These are phyloP conservation scores for Heterochromis multidens DNA, from an alignment of 2,113 vertebrate species.

Conservation along the genomic window DNA sequence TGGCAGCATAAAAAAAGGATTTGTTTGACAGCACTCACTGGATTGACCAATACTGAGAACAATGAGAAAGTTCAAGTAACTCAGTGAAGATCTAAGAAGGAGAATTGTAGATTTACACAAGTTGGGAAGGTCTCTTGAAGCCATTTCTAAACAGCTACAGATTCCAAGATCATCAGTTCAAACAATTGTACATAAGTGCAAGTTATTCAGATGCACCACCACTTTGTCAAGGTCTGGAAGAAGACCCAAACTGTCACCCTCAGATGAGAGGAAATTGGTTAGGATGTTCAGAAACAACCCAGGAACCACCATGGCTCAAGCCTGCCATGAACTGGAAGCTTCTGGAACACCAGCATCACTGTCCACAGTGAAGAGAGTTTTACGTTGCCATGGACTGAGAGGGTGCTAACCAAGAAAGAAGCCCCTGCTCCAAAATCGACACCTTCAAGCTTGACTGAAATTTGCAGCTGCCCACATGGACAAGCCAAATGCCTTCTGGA, in stretches of 20 bases:
- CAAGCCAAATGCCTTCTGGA: background rate
- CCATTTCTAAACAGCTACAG: background rate
- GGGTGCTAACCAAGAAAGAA: background rate
- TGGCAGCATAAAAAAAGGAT: background rate
- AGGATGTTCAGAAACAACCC: background rate
- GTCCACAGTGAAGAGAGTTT: background rate
- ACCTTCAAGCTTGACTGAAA: background rate
- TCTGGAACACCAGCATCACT: background rate
- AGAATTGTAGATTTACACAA: background rate
- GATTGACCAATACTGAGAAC: background rate
- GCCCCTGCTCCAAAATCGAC: background rate
- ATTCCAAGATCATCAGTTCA: background rate
- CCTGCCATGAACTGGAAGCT: background rate
- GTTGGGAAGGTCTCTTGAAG: background rate
- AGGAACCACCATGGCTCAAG: background rate
- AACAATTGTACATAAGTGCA: background rate
- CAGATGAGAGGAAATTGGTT: rapidly evolving
- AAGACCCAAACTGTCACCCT: background rate
- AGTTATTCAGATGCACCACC: background rate
- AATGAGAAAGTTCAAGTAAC: background rate
- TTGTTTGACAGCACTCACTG: background rate
- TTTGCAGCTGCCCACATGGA: too few species aligned
- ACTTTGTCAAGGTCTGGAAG: too few species aligned
- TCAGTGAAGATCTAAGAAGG: background rate
- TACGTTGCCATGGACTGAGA: background rate